Evolutionary conservation across 1,140 invertebrate genomes (phyloP).

Genomic region (Helicoverpa armigera): DNA sequence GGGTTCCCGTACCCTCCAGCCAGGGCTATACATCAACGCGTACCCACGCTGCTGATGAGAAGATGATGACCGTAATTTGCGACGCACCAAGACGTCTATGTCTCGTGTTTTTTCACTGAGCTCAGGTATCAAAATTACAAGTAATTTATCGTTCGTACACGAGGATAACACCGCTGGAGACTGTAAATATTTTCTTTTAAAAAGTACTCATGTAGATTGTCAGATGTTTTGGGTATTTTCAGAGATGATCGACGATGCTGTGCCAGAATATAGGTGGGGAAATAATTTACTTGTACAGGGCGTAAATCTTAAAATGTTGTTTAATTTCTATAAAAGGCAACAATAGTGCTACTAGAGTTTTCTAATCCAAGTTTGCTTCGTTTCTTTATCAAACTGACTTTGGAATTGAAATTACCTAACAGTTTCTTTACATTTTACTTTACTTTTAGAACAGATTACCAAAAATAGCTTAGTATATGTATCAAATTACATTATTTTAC

Average conservation of each 20-base stretch:
- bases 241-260: conserved; percentile 12
- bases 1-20: conserved; percentile 67
- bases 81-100: conserved; percentile 86
- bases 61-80: conserved; percentile 86
- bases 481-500: too few species aligned
- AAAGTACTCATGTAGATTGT: conserved; percentile 50
- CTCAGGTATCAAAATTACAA: conserved; percentile 85
- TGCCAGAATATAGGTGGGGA: not conserved
- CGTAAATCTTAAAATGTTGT: too few species aligned
- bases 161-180: conserved; percentile 65
- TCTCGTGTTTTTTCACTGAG: conserved; percentile 83
- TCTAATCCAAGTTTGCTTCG: too few species aligned
- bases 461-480: too few species aligned
- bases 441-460: too few species aligned
- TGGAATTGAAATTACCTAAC: too few species aligned
- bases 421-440: too few species aligned
- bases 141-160: conserved; percentile 82
- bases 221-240: conserved; percentile 34
- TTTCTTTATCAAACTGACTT: too few species aligned
- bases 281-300: too few species aligned
- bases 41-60: conserved; percentile 84
- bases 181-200: conserved; percentile 75
- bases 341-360: too few species aligned
- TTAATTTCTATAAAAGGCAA: too few species aligned
- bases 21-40: conserved; percentile 80